Evolutionary conservation across 2,888 invertebrate genomes (phyloP).

Genomic region (Campoplex nolae): DNA sequence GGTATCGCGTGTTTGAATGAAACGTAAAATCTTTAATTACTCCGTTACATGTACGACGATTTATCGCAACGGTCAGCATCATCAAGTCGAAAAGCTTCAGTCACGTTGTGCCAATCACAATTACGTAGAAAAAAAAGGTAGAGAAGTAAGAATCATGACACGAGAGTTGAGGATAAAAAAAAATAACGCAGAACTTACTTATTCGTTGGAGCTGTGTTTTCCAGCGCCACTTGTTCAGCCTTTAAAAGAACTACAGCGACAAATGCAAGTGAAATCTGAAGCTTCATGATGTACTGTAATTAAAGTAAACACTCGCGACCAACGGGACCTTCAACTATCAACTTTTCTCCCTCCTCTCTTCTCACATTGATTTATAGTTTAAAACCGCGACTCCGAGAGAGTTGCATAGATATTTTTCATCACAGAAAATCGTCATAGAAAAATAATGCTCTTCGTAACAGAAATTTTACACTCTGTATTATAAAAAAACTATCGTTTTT

Average conservation of each 20-base stretch:
- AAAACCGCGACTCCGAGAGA: neutral
- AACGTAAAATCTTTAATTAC: neutral
- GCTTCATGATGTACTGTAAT: constrained; percentile 55
- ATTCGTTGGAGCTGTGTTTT: constrained; percentile 27
- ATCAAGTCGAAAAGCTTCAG: neutral
- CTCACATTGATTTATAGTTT: neutral
- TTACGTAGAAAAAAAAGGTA: no score
- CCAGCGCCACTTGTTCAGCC: constrained; percentile 18
- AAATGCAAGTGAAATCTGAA: constrained; percentile 26
- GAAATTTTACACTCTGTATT: neutral
- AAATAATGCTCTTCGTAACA: no score
- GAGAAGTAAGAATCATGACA: neutral
- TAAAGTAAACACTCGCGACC: constrained; percentile 43
- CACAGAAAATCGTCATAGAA: neutral
- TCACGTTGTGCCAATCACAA: neutral
- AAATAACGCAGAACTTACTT: constrained; percentile 35
- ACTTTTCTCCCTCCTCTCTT: neutral
- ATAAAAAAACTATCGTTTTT: neutral
- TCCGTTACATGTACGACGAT: neutral
- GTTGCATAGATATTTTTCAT: neutral
- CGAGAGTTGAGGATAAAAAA: neutral
- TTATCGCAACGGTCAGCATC: neutral
- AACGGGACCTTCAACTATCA: constrained; percentile 12
- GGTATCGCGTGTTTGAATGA: neutral
- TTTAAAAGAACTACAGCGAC: constrained; percentile 33